phyloP scores from a whole-genome alignment of 1,140 invertebrate genomes.

The Ctenoplectra terminalis region DNA sequence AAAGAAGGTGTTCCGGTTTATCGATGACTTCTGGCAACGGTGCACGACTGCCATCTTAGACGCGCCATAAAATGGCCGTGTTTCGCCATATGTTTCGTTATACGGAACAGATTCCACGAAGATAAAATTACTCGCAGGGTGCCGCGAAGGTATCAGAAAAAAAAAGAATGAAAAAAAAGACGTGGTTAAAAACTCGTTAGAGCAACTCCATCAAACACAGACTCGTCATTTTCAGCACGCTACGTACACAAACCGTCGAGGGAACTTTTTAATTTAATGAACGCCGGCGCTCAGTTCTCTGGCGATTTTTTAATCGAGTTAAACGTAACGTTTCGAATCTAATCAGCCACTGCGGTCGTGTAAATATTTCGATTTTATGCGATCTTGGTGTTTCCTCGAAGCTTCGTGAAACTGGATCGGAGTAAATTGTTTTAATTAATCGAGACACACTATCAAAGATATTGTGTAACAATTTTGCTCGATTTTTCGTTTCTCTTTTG shows the following conservation, averaged over 20 bases:
- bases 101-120: neutral
- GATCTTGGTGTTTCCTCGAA: neutral
- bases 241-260: neutral
- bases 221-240: neutral
- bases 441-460: too few species aligned
- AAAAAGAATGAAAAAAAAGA: neutral
- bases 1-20: neutral
- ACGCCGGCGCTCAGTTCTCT: neutral
- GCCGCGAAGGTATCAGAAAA: neutral
- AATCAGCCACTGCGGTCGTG: neutral
- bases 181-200: slow-evolving; percentile 7
- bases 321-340: neutral
- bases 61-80: neutral
- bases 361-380: neutral
- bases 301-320: neutral
- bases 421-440: neutral
- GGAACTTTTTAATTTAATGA: slow-evolving; percentile 23
- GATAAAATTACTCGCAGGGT: neutral
- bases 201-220: slow-evolving; percentile 1
- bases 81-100: neutral
- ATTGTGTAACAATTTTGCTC: too few species aligned
- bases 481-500: too few species aligned
- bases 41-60: neutral
- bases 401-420: neutral
- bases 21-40: slow-evolving; percentile 34